These are phyloP conservation scores for Lasiommata megera DNA, from an alignment of 2,888 invertebrate genomes.

Conservation along the genomic window DNA sequence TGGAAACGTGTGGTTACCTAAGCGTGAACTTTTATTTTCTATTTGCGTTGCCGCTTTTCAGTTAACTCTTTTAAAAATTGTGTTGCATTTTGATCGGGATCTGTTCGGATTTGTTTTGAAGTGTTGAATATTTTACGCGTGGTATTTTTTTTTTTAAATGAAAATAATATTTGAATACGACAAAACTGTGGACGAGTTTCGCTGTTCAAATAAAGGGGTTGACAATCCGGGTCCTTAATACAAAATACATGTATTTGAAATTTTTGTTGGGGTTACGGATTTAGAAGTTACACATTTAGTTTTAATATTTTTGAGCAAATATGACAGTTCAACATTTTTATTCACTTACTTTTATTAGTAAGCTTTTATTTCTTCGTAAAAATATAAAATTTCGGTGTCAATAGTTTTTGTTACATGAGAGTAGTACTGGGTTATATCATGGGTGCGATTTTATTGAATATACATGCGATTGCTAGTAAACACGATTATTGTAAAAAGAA, in stretches of 20 bases:
- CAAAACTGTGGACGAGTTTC: not conserved
- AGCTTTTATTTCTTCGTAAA: no score
- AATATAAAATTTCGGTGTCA: no score
- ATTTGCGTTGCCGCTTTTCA: conserved; percentile 20
- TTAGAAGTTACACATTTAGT: not conserved
- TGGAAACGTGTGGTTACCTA: conserved; percentile 20
- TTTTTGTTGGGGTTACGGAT: not conserved
- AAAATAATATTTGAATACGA: not conserved
- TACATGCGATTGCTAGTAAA: not conserved
- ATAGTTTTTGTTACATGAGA: no score
- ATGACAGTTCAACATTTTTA: not conserved
- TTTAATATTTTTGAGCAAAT: not conserved
- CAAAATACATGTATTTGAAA: not conserved
- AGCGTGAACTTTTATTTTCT: conserved; percentile 25
- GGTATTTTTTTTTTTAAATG: not conserved
- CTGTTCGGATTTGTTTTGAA: conserved; percentile 1
- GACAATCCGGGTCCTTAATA: not conserved
- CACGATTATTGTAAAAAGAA: not conserved
- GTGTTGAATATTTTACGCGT: conserved; percentile 2
- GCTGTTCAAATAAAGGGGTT: conserved; percentile 1
- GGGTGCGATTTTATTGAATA: not conserved
- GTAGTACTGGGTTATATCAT: no score
- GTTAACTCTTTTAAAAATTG: conserved; percentile 14
- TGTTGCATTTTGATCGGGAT: conserved; percentile 23
- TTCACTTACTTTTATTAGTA: no score